phyloP scores from a whole-genome alignment of 2,113 vertebrate species.

The Entelurus aequoreus region DNA sequence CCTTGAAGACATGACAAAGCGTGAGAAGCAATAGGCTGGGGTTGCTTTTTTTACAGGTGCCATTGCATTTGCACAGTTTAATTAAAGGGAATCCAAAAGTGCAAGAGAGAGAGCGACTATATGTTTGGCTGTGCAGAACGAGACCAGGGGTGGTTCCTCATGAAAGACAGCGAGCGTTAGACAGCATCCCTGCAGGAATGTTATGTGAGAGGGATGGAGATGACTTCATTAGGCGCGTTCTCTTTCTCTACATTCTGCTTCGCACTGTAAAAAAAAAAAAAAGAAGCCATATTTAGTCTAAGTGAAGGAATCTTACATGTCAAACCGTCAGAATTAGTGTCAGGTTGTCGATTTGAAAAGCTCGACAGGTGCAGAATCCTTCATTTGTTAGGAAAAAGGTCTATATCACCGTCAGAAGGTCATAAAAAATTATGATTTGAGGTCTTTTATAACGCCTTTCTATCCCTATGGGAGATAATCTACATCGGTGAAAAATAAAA shows the following conservation, averaged over 20 bases:
- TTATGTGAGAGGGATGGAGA: constrained; percentile 49
- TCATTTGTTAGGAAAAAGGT: constrained; percentile 1
- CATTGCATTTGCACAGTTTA: background rate
- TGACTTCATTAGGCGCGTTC: constrained; percentile 45
- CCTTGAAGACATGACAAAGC: background rate
- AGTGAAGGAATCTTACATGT: constrained; percentile 22
- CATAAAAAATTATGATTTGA: background rate
- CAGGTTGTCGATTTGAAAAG: constrained; percentile 1
- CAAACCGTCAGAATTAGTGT: constrained; percentile 26
- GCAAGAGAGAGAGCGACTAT: constrained; percentile 10
- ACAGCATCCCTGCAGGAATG: constrained; percentile 40
- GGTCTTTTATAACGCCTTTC: constrained; percentile 8
- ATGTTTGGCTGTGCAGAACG: constrained; percentile 21
- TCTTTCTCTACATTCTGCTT: background rate
- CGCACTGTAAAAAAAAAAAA: constrained; percentile 1
- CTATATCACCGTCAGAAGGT: constrained; percentile 19
- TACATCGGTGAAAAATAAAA: constrained; percentile 36
- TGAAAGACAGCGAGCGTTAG: constrained; percentile 9
- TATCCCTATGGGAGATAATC: constrained; percentile 13
- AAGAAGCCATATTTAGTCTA: constrained; percentile 28
- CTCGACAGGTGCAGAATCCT: background rate
- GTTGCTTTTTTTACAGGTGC: constrained; percentile 1
- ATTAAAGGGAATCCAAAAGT: background rate
- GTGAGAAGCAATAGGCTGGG: background rate
- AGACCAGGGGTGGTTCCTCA: constrained; percentile 18